Percentiles rank a stretch among this genome's conserved stretches.
phyloP scores from a whole-genome alignment of 2,888 invertebrate species.

The Eupithecia vulgata region DNA sequence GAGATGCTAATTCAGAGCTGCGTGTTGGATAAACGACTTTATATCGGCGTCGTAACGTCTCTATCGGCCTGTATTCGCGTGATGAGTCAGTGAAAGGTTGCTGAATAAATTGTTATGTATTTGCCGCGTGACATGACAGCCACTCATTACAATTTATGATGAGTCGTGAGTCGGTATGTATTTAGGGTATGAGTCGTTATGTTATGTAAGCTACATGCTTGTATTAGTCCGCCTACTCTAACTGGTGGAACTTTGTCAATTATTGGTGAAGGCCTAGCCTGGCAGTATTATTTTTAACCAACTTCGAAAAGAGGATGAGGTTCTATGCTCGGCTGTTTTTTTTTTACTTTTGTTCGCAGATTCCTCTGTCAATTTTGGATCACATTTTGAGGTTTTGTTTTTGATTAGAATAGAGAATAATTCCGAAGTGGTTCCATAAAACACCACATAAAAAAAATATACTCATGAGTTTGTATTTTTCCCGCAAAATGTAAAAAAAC shows the following conservation, averaged over 20 bases:
- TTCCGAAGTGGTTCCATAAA: too few species aligned
- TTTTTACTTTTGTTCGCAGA: too few species aligned
- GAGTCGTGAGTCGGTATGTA: conserved; percentile 28
- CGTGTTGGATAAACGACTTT: conserved; percentile 48
- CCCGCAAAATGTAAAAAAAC: too few species aligned
- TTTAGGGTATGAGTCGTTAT: neutral
- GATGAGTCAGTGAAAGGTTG: conserved; percentile 50
- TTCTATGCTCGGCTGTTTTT: too few species aligned
- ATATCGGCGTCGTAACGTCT: conserved; percentile 41
- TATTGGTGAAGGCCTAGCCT: neutral
- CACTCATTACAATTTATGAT: conserved; percentile 49
- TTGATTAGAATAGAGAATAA: too few species aligned
- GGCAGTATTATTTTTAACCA: too few species aligned
- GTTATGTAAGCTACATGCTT: neutral
- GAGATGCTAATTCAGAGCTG: conserved; percentile 55
- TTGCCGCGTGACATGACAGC: conserved; percentile 47
- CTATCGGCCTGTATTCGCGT: conserved; percentile 40
- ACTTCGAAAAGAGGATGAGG: too few species aligned
- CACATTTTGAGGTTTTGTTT: too few species aligned
- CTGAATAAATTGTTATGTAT: conserved; percentile 49
- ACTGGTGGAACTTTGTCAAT: too few species aligned
- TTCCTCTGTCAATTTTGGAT: too few species aligned
- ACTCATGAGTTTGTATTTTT: too few species aligned
- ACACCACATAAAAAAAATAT: too few species aligned
- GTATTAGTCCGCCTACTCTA: neutral